phyloP scores from a whole-genome alignment of 2,797 vertebrate species.

The Spinus olivaceus region DNA sequence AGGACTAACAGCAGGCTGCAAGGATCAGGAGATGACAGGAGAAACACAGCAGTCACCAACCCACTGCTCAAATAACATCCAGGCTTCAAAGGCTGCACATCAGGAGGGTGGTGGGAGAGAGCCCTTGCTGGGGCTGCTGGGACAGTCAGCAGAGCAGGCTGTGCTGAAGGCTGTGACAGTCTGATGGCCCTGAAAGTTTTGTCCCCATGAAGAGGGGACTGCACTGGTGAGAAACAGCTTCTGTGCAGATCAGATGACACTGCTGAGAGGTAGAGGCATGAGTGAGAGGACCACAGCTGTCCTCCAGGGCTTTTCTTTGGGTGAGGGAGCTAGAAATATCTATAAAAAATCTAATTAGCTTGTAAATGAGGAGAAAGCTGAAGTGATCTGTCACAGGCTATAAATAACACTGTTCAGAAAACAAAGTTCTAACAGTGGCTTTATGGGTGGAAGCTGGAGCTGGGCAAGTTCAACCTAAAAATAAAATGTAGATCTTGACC shows the following conservation, averaged over 20 bases:
- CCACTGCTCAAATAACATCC: neutral
- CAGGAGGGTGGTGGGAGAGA: neutral
- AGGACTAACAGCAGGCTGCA: neutral
- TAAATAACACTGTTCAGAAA: constrained; percentile 7
- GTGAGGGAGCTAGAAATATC: neutral
- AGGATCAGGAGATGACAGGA: neutral
- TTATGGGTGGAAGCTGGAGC: neutral
- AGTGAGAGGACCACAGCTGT: neutral
- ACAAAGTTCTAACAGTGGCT: neutral
- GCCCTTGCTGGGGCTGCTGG: neutral
- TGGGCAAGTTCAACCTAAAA: neutral
- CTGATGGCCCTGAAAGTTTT: neutral
- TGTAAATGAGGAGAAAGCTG: neutral
- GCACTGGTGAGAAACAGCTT: neutral
- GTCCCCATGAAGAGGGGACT: neutral
- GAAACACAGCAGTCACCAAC: neutral
- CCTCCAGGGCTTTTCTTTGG: neutral
- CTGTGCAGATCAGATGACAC: neutral
- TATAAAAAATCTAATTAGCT: neutral
- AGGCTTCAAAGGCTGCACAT: neutral
- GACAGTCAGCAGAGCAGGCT: fast-evolving
- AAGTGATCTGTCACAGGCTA: neutral
- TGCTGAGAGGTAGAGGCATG: neutral
- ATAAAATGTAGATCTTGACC: constrained; percentile 7
- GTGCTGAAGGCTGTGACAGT: neutral